A percentile compares a stretch with the other conserved stretches of the same genome.
Conservation (phyloP, 2,888 invertebrate genomes). For the Colostygia pectinataria region DNA sequence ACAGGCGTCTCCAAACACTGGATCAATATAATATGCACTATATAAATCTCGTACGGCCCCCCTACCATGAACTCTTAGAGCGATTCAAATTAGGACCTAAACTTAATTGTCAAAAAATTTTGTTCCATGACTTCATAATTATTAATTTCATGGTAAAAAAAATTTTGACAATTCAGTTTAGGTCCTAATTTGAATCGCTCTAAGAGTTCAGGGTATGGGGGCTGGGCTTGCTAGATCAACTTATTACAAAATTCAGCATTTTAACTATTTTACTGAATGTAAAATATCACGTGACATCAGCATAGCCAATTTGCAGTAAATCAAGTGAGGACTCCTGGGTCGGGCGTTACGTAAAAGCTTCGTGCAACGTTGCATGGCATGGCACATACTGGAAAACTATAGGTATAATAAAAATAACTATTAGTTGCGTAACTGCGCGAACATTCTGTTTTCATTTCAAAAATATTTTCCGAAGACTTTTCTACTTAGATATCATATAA, state of each 20-base stretch:
- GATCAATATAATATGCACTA: too few species aligned
- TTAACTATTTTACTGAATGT: conserved; percentile 17
- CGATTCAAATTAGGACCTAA: too few species aligned
- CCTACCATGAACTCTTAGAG: too few species aligned
- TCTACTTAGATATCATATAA: neutral
- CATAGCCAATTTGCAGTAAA: conserved; percentile 61
- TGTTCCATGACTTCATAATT: too few species aligned
- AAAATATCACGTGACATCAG: conserved; percentile 31
- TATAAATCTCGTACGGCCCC: conserved; percentile 3
- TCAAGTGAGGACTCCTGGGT: conserved; percentile 44
- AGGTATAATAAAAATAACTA: neutral
- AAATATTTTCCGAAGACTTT: neutral
- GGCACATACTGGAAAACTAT: conserved; percentile 9
- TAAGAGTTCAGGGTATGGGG: too few species aligned
- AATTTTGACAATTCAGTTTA: too few species aligned
- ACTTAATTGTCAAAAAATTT: too few species aligned
- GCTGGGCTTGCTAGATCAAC: conserved; percentile 10
- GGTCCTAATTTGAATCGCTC: too few species aligned
- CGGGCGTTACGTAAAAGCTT: conserved; percentile 38
- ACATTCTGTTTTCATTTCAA: neutral
- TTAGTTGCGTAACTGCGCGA: conserved; percentile 12
- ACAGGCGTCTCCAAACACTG: neutral
- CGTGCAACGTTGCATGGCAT: conserved; percentile 32
- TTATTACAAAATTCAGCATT: conserved; percentile 5
- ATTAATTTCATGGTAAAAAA: too few species aligned